Evolutionary conservation across 2,888 invertebrate genomes (phyloP).

Genomic region (Sturmia bella): DNA sequence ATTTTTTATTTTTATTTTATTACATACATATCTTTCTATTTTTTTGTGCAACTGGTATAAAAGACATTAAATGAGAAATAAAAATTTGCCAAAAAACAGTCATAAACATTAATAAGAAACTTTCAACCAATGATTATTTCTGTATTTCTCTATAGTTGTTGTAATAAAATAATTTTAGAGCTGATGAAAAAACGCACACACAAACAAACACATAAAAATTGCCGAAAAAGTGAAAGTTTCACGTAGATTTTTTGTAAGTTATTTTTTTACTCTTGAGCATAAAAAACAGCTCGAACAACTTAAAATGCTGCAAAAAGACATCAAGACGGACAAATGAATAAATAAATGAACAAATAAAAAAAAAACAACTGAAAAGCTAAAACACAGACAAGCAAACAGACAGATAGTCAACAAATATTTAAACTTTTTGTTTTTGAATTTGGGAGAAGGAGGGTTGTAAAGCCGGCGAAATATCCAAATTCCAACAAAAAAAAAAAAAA

Average conservation of each 20-base stretch:
- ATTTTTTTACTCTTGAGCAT: constrained; percentile 43
- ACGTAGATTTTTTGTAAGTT: constrained; percentile 58
- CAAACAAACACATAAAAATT: constrained; percentile 69
- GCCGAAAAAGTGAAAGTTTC: constrained; percentile 82
- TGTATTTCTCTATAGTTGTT: constrained; percentile 38
- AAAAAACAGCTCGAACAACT: constrained; percentile 25
- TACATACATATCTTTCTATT: too few relatives aligned
- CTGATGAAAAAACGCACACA: constrained; percentile 16
- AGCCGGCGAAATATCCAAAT: constrained; percentile 41
- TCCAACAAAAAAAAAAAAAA: constrained; percentile 17
- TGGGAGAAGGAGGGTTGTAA: constrained; percentile 9
- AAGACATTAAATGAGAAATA: constrained; percentile 57
- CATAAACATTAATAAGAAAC: constrained; percentile 58
- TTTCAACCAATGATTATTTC: constrained; percentile 63
- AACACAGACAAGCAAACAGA: constrained; percentile 1
- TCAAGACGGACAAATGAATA: constrained; percentile 32
- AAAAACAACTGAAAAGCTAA: constrained; percentile 7
- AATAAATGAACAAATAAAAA: constrained; percentile 33
- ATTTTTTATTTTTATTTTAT: neutral
- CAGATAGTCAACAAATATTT: neutral
- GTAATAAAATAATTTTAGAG: constrained; percentile 23
- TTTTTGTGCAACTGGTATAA: neutral
- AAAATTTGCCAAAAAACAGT: constrained; percentile 56
- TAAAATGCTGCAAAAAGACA: constrained; percentile 40
- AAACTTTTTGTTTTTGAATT: neutral